Conservation (phyloP, 2,113 vertebrate genomes). For the Lamprotornis superbus region DNA sequence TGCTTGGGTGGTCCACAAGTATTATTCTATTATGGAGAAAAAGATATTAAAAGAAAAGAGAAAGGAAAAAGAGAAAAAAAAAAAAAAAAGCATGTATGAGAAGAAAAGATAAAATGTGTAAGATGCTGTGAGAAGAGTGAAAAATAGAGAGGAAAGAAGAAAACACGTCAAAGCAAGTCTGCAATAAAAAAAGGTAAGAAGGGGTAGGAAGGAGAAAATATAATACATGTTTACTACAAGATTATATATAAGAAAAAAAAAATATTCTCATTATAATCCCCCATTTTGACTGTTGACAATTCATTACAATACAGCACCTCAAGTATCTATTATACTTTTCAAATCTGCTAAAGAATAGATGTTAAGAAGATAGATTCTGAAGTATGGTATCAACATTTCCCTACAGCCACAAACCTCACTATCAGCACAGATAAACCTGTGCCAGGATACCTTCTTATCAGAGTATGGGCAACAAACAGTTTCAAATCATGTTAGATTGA, state of each 20-base stretch:
- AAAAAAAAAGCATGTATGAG: neutral
- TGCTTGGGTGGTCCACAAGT: neutral
- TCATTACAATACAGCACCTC: neutral
- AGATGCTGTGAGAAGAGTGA: neutral
- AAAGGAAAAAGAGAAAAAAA: neutral
- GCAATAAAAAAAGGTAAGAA: neutral
- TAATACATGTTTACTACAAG: neutral
- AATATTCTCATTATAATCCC: neutral
- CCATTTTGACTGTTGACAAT: neutral
- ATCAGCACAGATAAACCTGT: constrained; percentile 59
- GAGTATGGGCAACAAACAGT: constrained; percentile 12
- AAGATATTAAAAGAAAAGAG: neutral
- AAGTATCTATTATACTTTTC: constrained; percentile 24
- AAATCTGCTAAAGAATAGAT: constrained; percentile 23
- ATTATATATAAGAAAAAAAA: neutral
- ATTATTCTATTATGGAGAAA: neutral
- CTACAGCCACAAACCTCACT: constrained; percentile 14
- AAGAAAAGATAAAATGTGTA: neutral
- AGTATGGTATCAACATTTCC: constrained; percentile 43
- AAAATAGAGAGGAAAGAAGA: neutral
- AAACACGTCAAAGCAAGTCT: neutral
- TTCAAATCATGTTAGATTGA: constrained; percentile 48
- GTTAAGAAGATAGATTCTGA: constrained; percentile 42
- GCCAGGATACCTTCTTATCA: constrained; percentile 58
- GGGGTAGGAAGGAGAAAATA: neutral